Conservation (phyloP, 1,140 invertebrate species). For the Formica exsecta region DNA sequence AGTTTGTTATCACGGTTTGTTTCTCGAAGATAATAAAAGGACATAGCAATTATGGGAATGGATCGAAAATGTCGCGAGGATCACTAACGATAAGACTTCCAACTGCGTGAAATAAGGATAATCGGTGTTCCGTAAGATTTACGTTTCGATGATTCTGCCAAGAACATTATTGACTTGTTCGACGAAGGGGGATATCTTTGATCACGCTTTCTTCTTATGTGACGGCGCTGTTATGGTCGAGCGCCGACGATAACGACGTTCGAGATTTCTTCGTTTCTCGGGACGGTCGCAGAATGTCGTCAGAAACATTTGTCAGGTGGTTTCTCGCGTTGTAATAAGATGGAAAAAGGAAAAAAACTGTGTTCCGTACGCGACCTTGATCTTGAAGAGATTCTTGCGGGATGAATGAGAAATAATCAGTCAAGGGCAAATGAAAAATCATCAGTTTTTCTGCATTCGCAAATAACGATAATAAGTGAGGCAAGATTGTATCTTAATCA, state of each 20-base stretch:
- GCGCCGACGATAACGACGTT: slow-evolving; percentile 68
- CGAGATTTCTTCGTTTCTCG: slow-evolving; percentile 69
- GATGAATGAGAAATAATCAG: neutral
- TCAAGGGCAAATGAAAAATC: neutral
- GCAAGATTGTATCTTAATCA: neutral
- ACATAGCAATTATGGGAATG: slow-evolving; percentile 14
- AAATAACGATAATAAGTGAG: neutral
- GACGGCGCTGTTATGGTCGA: slow-evolving; percentile 47
- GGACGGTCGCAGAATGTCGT: slow-evolving; percentile 22
- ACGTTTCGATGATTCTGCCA: slow-evolving; percentile 19
- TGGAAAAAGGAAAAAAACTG: neutral
- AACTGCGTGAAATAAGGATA: slow-evolving; percentile 9
- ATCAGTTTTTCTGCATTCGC: neutral
- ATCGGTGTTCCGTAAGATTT: slow-evolving; percentile 30
- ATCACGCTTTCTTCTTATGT: slow-evolving; percentile 59
- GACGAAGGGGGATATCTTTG: slow-evolving; percentile 9
- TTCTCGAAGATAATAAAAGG: slow-evolving; percentile 10
- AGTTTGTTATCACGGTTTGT: neutral
- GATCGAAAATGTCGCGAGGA: slow-evolving; percentile 8
- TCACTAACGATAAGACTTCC: neutral
- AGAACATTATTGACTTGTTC: neutral
- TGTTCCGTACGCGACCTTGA: neutral
- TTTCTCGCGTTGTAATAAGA: slow-evolving; percentile 36
- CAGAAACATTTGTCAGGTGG: slow-evolving; percentile 40
- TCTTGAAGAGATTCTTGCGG: neutral